Conservation (phyloP, 1,140 invertebrate genomes). For the Danaus melanippus region DNA sequence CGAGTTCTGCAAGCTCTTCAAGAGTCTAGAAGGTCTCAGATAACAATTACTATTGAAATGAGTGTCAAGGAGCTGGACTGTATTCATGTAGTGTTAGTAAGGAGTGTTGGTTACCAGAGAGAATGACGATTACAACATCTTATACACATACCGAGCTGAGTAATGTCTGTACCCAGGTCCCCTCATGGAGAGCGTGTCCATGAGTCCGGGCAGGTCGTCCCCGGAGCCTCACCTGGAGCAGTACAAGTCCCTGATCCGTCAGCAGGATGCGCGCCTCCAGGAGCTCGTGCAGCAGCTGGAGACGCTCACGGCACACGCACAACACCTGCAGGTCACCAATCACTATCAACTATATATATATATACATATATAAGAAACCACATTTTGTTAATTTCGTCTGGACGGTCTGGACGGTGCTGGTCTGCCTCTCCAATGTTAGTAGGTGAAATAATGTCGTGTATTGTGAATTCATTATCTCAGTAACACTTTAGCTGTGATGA, state of each 20-base stretch:
- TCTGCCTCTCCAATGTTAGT: too few species aligned
- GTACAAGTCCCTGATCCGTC: slow-evolving; percentile 92
- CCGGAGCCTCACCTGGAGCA: slow-evolving; percentile 73
- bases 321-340: slow-evolving; percentile 65
- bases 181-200: slow-evolving; percentile 33
- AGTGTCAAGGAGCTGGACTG: too few species aligned
- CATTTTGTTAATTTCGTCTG: too few species aligned
- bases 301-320: slow-evolving; percentile 71
- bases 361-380: too few species aligned
- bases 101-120: too few species aligned
- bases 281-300: slow-evolving; percentile 74
- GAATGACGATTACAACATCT: too few species aligned
- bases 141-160: too few species aligned
- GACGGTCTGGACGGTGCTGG: too few species aligned
- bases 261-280: slow-evolving; percentile 85
- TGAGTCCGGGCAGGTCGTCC: slow-evolving; percentile 5
- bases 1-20: slow-evolving; percentile 94
- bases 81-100: too few species aligned
- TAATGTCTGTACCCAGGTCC: slow-evolving; percentile 24
- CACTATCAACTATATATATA: neutral
- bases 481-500: neutral
- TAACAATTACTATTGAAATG: too few species aligned
- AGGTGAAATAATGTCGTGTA: too few species aligned
- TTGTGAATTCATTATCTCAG: too few species aligned
- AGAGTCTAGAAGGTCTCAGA: slow-evolving; percentile 80